Conservation (phyloP, 2,113 vertebrate genomes). For the Anthoscopus minutus region DNA sequence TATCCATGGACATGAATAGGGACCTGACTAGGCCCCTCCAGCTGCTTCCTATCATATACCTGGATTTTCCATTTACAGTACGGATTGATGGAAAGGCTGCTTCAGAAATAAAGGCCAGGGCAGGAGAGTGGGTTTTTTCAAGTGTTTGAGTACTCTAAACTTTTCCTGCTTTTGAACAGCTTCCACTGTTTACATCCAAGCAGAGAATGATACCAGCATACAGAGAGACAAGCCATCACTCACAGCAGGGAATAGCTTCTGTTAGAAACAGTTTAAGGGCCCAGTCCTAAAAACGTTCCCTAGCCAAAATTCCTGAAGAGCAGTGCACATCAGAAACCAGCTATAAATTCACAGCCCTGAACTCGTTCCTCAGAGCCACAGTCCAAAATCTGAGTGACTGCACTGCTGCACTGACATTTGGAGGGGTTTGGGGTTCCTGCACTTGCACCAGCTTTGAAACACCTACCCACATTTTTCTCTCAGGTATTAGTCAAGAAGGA, state of each 20-base stretch:
- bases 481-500: not conserved
- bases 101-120: not conserved
- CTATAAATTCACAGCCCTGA: not conserved
- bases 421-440: not conserved
- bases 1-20: accelerated
- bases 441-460: not conserved
- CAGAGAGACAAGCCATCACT: not conserved
- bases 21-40: not conserved
- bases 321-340: not conserved
- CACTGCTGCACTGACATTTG: not conserved
- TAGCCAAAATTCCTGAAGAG: not conserved
- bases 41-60: not conserved
- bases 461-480: not conserved
- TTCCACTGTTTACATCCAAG: not conserved
- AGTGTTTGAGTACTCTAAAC: not conserved
- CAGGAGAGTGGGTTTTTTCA: not conserved
- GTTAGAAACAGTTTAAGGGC: not conserved
- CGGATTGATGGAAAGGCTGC: not conserved
- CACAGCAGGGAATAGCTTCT: not conserved
- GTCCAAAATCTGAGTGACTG: not conserved
- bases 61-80: not conserved
- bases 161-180: not conserved
- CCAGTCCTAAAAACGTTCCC: not conserved
- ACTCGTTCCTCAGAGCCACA: not conserved
- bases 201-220: not conserved